A percentile compares a stretch with the other conserved stretches of the same genome.
Evolutionary conservation across 2,797 vertebrate species (phyloP).

Genomic region (Toxotes lorentzi): DNA sequence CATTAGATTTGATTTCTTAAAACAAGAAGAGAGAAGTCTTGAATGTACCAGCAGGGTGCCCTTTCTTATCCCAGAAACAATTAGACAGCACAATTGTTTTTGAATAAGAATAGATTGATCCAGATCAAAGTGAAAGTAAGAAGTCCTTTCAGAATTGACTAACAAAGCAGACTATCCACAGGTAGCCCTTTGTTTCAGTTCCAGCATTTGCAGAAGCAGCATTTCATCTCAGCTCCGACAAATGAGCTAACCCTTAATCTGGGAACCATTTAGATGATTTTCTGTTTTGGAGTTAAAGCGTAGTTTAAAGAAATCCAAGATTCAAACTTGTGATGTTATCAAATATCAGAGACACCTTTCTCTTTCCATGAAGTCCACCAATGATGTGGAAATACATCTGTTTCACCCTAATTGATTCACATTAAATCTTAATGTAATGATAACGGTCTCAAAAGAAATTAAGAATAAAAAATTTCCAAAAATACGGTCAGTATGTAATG

Average conservation of each 20-base stretch:
- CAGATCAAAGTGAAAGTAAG: conserved; percentile 49
- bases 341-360: not conserved
- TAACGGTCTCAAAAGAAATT: too few relatives aligned
- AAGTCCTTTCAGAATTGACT: conserved; percentile 48
- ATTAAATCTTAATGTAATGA: not conserved
- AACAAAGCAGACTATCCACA: conserved; percentile 55
- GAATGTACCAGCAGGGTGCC: conserved; percentile 54
- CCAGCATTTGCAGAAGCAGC: conserved; percentile 23
- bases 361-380: not conserved
- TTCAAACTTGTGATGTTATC: too few relatives aligned
- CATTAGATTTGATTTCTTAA: conserved; percentile 30
- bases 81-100: conserved; percentile 42
- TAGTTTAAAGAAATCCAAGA: not conserved
- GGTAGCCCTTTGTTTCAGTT: conserved; percentile 44
- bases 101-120: conserved; percentile 54
- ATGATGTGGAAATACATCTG: not conserved
- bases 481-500: too few relatives aligned
- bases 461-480: not conserved
- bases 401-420: not conserved
- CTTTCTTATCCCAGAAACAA: conserved; percentile 54
- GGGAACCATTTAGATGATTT: not conserved
- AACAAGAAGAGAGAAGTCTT: conserved; percentile 42
- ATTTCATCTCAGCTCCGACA: conserved; percentile 37
- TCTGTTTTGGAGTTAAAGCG: not conserved
- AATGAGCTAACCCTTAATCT: conserved; percentile 24